Conservation (phyloP, 37 sponge, comb jelly and placozoan species). For the Aplysina aerophoba region DNA sequence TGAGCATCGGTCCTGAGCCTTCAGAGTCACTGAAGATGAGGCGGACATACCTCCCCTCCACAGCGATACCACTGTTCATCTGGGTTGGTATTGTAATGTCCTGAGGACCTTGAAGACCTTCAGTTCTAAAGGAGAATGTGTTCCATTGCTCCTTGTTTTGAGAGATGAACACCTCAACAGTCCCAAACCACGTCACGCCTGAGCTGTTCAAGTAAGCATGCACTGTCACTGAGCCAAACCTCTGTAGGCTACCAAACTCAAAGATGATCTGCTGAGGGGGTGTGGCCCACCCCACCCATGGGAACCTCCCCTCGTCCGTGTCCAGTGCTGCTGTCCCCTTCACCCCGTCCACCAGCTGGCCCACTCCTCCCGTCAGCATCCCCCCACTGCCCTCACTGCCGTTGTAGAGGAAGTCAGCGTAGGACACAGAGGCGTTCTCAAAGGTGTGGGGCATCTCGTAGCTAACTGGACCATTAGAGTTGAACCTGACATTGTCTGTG, state of each 20-base stretch:
- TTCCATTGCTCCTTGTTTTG: conserved; percentile 2
- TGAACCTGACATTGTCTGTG: background rate
- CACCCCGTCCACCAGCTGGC: conserved; percentile 10
- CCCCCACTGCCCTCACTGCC: background rate
- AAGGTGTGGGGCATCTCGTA: background rate
- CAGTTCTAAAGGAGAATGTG: conserved; percentile 1
- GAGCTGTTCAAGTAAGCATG: background rate
- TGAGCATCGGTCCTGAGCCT: background rate
- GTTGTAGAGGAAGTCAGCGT: background rate
- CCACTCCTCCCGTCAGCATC: background rate
- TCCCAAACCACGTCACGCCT: background rate
- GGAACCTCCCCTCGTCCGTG: background rate
- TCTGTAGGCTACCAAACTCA: background rate
- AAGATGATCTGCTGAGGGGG: background rate
- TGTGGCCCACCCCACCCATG: conserved; percentile 2
- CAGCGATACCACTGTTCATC: background rate
- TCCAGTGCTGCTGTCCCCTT: background rate
- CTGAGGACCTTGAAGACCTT: background rate
- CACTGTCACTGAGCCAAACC: background rate
- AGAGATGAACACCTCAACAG: background rate
- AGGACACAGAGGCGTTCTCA: background rate
- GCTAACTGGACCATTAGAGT: background rate
- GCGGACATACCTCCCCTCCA: background rate
- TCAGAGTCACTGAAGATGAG: background rate
- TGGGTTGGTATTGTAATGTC: background rate